These are phyloP conservation scores for Zygaena filipendulae DNA, from an alignment of 2,888 invertebrate species.

Conservation along the genomic window DNA sequence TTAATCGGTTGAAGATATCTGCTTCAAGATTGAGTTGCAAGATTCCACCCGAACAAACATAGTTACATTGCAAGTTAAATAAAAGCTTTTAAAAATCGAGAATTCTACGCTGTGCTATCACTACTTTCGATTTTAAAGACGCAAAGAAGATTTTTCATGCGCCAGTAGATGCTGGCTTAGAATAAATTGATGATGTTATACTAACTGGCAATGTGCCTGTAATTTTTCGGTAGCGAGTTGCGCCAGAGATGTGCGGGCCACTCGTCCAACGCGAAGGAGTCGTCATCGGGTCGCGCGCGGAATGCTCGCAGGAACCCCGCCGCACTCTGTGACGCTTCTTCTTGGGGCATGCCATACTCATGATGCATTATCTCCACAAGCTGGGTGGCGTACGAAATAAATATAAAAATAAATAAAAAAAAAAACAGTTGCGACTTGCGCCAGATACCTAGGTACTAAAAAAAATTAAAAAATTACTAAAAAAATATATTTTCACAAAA, in stretches of 20 bases:
- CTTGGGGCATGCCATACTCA: conserved; percentile 74
- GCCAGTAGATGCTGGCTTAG: too few species aligned
- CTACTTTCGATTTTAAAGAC: too few species aligned
- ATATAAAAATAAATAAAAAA: conserved; percentile 1
- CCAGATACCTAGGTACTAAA: neutral
- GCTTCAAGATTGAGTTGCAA: too few species aligned
- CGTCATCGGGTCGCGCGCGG: conserved; percentile 84
- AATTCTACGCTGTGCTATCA: too few species aligned
- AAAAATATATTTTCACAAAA: neutral
- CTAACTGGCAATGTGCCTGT: conserved; percentile 76
- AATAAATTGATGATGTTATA: too few species aligned
- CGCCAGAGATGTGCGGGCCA: conserved; percentile 85
- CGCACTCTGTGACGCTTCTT: conserved; percentile 73
- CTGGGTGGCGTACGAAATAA: conserved; percentile 32
- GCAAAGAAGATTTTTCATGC: too few species aligned
- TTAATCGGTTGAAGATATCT: too few species aligned
- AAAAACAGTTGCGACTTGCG: neutral
- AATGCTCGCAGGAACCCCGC: conserved; percentile 78
- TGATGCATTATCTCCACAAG: conserved; percentile 61
- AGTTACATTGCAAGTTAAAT: too few species aligned
- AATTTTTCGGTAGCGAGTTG: conserved; percentile 78
- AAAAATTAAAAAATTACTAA: too few species aligned
- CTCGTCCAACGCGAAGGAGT: conserved; percentile 74
- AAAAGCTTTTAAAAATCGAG: too few species aligned
- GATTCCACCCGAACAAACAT: too few species aligned